Conservation (phyloP, 2,113 vertebrate genomes). For the Orcinus orca region DNA sequence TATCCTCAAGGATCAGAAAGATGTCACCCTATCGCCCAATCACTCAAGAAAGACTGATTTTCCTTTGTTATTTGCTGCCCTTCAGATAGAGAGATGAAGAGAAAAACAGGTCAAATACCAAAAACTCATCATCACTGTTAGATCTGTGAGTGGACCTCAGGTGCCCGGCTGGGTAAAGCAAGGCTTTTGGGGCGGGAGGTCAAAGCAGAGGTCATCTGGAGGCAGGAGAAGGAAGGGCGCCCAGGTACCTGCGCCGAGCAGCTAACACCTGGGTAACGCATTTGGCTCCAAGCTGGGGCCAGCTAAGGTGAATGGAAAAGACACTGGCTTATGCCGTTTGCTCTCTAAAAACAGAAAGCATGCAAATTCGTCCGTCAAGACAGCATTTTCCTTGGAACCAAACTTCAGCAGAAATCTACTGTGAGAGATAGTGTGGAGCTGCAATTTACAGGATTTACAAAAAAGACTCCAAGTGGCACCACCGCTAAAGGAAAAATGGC, state of each 20-base stretch:
- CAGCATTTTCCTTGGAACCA: conserved; percentile 54
- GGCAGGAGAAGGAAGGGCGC: not conserved
- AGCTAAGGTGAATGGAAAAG: conserved; percentile 9
- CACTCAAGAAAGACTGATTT: not conserved
- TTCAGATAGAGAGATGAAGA: not conserved
- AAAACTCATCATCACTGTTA: not conserved
- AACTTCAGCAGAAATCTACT: conserved; percentile 58
- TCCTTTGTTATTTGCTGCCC: not conserved
- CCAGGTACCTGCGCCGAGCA: not conserved
- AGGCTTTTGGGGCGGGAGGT: not conserved
- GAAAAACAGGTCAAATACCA: not conserved
- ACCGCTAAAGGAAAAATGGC: conserved; percentile 41
- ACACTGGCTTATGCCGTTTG: not conserved
- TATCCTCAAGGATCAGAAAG: not conserved
- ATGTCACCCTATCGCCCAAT: not conserved
- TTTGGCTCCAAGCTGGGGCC: not conserved
- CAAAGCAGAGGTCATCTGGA: not conserved
- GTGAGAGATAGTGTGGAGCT: not conserved
- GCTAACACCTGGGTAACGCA: not conserved
- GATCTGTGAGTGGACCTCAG: not conserved
- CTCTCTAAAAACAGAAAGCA: conserved; percentile 55
- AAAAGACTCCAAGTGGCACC: conserved; percentile 53
- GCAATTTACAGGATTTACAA: conserved; percentile 55
- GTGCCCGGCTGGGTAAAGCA: not conserved
- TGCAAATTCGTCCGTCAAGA: conserved; percentile 45